These are phyloP conservation scores for Drosophila birchii DNA, from an alignment of 2,888 invertebrate genomes.

Conservation along the genomic window DNA sequence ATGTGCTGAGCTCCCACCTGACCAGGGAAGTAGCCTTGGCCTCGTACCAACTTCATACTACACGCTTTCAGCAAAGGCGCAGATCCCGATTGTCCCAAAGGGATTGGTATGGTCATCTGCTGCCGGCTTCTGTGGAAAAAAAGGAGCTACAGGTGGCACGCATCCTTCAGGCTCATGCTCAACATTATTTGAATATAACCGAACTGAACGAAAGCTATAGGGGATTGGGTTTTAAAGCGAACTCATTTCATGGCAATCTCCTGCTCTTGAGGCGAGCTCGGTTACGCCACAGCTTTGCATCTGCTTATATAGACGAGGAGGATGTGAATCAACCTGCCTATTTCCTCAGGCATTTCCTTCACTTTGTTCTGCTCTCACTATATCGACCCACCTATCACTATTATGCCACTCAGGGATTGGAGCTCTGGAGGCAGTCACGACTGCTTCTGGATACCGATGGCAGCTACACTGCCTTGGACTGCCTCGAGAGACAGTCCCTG, in stretches of 20 bases:
- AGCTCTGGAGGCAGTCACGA: slow-evolving; percentile 77
- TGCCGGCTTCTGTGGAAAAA: slow-evolving; percentile 64
- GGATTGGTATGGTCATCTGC: slow-evolving; percentile 75
- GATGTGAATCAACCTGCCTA: slow-evolving; percentile 77
- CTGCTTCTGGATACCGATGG: slow-evolving; percentile 78
- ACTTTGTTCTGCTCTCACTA: slow-evolving; percentile 74
- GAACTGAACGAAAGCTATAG: slow-evolving; percentile 55
- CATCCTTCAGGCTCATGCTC: slow-evolving; percentile 72
- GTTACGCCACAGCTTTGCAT: slow-evolving; percentile 62
- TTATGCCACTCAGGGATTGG: slow-evolving; percentile 78
- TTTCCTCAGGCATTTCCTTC: slow-evolving; percentile 78
- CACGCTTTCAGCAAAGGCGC: slow-evolving; percentile 79
- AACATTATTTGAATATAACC: slow-evolving; percentile 63
- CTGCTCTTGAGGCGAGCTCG: slow-evolving; percentile 64
- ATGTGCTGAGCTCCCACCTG: slow-evolving; percentile 62
- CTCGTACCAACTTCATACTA: slow-evolving; percentile 78
- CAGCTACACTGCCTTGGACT: slow-evolving; percentile 80
- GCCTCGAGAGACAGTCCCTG: slow-evolving; percentile 72
- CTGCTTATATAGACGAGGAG: slow-evolving; percentile 73
- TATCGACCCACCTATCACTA: slow-evolving; percentile 81
- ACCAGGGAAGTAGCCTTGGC: slow-evolving; percentile 80
- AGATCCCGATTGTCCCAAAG: slow-evolving; percentile 59
- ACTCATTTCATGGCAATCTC: slow-evolving; percentile 68
- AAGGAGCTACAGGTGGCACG: slow-evolving; percentile 79
- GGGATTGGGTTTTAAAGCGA: slow-evolving; percentile 25